These are phyloP conservation scores for Clangula hyemalis DNA, from an alignment of 2,797 vertebrate genomes.

Conservation along the genomic window DNA sequence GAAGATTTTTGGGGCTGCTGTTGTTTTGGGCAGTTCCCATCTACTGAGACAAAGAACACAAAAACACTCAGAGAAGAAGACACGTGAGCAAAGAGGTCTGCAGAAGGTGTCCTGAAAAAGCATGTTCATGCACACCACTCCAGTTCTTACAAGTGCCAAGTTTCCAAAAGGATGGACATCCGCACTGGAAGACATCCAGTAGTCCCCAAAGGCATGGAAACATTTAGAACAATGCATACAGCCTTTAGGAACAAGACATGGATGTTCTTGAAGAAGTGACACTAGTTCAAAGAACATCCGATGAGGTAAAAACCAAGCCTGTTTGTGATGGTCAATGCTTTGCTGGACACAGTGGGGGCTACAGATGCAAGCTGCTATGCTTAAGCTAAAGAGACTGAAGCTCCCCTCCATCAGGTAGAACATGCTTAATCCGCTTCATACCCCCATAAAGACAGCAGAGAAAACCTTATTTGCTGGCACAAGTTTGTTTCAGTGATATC, in stretches of 20 bases:
- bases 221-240: background rate
- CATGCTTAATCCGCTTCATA: background rate
- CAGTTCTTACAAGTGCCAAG: background rate
- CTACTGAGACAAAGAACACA: background rate
- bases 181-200: background rate
- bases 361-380: background rate
- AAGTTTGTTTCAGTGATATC: background rate
- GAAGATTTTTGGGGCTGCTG: slow-evolving; percentile 13
- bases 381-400: background rate
- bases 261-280: background rate
- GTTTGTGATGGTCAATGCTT: background rate
- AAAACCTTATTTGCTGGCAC: background rate
- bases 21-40: slow-evolving; percentile 51
- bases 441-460: background rate
- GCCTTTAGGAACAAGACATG: background rate
- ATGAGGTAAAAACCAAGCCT: background rate
- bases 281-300: background rate
- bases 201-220: background rate
- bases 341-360: background rate
- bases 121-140: background rate
- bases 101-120: background rate
- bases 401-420: background rate
- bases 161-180: slow-evolving; percentile 30
- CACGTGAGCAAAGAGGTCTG: background rate
- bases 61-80: background rate